Evolutionary conservation across 2,888 invertebrate species (phyloP).

Genomic region (Thymelicus lineola): DNA sequence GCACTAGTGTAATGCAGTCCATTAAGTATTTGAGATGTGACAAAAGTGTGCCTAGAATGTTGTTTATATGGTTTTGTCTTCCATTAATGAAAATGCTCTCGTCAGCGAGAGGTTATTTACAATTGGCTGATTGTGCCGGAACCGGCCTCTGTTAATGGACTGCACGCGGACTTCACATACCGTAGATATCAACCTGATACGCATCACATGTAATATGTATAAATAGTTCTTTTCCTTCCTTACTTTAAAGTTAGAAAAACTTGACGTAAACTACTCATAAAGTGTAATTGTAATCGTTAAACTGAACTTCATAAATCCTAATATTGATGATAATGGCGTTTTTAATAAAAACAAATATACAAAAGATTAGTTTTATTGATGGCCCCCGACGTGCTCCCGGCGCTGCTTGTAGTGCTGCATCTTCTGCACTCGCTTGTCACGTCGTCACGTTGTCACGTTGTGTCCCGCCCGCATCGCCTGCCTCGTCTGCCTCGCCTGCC

Average conservation of each 20-base stretch:
- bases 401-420: slow-evolving; percentile 28
- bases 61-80: slow-evolving; percentile 63
- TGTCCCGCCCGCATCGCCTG: too few relatives aligned
- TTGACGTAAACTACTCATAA: slow-evolving; percentile 82
- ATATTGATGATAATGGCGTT: slow-evolving; percentile 85
- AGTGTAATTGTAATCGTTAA: slow-evolving; percentile 83
- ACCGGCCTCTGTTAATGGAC: slow-evolving; percentile 50
- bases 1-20: slow-evolving; percentile 78
- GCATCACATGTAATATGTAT: slow-evolving; percentile 52
- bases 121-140: slow-evolving; percentile 40
- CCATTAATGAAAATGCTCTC: slow-evolving; percentile 51
- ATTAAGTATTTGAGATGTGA: slow-evolving; percentile 57
- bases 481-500: too few relatives aligned
- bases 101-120: slow-evolving; percentile 39
- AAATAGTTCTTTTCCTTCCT: slow-evolving; percentile 75
- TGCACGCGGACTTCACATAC: slow-evolving; percentile 47
- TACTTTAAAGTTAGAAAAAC: slow-evolving; percentile 75
- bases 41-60: slow-evolving; percentile 68
- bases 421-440: slow-evolving; percentile 41
- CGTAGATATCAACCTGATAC: slow-evolving; percentile 49
- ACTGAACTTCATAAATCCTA: slow-evolving; percentile 85
- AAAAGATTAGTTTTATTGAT: slow-evolving; percentile 80
- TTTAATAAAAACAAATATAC: slow-evolving; percentile 85
- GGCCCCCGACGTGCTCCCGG: slow-evolving; percentile 31
- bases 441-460: too few relatives aligned